A percentile compares a stretch with the other conserved stretches of the same genome.
Evolutionary conservation across 2,113 vertebrate genomes (phyloP).

Genomic region (Cariama cristata): DNA sequence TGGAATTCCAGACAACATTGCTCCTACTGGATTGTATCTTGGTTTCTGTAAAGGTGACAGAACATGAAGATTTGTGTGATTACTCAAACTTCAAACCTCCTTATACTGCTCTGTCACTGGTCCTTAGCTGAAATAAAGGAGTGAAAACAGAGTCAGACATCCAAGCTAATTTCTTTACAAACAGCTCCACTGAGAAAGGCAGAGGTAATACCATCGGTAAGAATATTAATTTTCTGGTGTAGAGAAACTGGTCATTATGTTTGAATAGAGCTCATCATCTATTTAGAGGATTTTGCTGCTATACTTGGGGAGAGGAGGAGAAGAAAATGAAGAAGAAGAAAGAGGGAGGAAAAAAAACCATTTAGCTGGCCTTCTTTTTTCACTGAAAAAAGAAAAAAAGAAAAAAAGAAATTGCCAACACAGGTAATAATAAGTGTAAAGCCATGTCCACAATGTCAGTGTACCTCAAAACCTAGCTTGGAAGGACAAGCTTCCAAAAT

Average conservation of each 20-base stretch:
- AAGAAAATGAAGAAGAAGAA: neutral
- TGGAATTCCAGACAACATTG: neutral
- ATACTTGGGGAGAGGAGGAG: neutral
- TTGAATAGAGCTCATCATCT: neutral
- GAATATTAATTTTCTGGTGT: neutral
- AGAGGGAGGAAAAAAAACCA: neutral
- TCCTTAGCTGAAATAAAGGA: neutral
- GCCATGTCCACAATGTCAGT: rapidly evolving
- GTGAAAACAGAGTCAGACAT: neutral
- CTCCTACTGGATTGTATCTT: neutral
- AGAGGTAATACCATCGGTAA: neutral
- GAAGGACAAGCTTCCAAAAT: neutral
- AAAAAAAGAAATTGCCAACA: too few relatives aligned
- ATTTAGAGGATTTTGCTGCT: neutral
- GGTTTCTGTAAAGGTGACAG: neutral
- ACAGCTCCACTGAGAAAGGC: neutral
- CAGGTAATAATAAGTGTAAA: neutral
- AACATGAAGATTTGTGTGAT: neutral
- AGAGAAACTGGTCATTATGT: neutral
- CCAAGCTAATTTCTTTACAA: neutral
- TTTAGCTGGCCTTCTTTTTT: neutral
- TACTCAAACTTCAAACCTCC: neutral
- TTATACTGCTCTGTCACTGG: neutral
- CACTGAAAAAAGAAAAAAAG: rapidly evolving
- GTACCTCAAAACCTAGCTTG: neutral